Evolutionary conservation across 2,113 vertebrate species (phyloP), one percentile per base, ranked within the genome.

Genomic region (Oxyruncus cristatus): DNA sequence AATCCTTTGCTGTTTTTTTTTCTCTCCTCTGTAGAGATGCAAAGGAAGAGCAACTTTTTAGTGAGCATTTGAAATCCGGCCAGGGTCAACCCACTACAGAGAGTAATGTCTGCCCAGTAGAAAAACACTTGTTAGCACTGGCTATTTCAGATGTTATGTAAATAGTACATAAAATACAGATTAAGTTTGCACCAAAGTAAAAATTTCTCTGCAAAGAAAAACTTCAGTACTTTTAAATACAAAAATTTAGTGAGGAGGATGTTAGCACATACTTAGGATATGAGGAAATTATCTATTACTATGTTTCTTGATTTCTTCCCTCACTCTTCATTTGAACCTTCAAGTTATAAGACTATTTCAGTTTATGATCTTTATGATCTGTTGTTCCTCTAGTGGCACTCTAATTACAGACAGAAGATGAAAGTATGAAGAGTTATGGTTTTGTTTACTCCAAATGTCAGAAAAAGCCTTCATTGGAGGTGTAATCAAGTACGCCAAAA

Each of bases 391-490:
- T 26, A 39, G 10, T 58, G 32, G 4, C 32, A 71, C 6, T 44
- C 23, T n/a, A 53, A 76, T 58, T 1, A 2, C 11, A 55, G 33
- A 14, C 13, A 85, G 42, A 66, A 75, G 22, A 46, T 15, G 46
- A 65, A 8, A 66, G 42, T 75, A 62, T 26, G 23, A 67, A 8
- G 20, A 63, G 1, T 47, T 87, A 77, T 1, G 3, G 9, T 12
- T 81, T 89, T 2, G 0, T 62, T 65, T 66, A 47, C 41, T 70
- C 33, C 33, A 49, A 47, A 61, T 0, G 0, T 37, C 32, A 92
- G 16, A 37, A 89, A 72, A 80, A 46, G 2, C 5, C 10, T 71
- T 67, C 8, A 26, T 0, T 50, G 16, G 22, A 61, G 9, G 5
- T 71, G 9, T 7, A 77, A 66, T 49, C 14, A 56, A 5, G 16